These are phyloP conservation scores for Pecten maximus DNA, from an alignment of 2,888 invertebrate genomes.

Conservation along the genomic window DNA sequence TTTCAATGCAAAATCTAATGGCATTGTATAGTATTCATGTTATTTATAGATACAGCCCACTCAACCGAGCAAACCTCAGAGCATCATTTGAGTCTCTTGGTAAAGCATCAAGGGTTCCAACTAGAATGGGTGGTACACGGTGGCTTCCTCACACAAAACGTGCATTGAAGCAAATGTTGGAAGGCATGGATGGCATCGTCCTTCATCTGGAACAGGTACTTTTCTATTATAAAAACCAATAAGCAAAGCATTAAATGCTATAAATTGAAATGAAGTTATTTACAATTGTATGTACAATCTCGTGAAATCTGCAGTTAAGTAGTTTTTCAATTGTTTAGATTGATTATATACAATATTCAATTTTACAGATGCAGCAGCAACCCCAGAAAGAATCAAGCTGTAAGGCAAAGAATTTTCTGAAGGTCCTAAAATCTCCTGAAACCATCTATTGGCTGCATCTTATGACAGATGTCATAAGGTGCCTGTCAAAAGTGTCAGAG, in stretches of 20 bases:
- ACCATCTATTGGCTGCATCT: constrained; percentile 52
- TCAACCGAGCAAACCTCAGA: constrained; percentile 51
- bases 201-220: constrained; percentile 54
- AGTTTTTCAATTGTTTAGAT: too few relatives aligned
- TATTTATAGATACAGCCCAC: constrained; percentile 47
- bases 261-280: not conserved
- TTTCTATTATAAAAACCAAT: too few relatives aligned
- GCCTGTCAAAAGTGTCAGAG: constrained; percentile 39
- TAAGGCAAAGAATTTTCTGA: constrained; percentile 47
- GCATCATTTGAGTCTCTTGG: constrained; percentile 37
- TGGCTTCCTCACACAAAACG: constrained; percentile 50
- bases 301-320: not conserved
- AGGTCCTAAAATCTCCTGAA: too few relatives aligned
- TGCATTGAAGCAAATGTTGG: constrained; percentile 39
- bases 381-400: constrained; percentile 48
- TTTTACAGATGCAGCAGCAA: not conserved
- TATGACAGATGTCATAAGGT: constrained; percentile 44
- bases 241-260: not conserved
- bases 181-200: constrained; percentile 45
- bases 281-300: not conserved
- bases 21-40: too few relatives aligned
- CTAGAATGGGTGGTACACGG: constrained; percentile 52
- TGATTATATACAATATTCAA: not conserved
- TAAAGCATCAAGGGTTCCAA: constrained; percentile 14
- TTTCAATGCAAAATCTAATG: too few relatives aligned